Conservation (phyloP, 2,888 invertebrate species). For the Dryococelus australis region DNA sequence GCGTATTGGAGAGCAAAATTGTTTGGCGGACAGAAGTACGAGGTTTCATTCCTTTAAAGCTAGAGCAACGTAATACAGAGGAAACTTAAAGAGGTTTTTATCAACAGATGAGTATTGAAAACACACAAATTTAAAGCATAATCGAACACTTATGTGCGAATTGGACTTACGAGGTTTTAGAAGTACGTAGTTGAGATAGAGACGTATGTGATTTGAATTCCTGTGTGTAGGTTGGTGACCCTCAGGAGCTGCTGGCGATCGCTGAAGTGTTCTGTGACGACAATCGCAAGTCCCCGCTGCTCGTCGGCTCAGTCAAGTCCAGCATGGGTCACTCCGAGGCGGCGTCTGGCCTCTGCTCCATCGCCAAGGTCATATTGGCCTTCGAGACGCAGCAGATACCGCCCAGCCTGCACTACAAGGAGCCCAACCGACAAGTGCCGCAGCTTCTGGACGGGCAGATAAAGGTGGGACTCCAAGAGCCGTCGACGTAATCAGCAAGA, state of each 20-base stretch:
- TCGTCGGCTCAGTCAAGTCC: conserved; percentile 89
- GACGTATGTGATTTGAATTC: neutral
- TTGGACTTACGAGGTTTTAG: too few species aligned
- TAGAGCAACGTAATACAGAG: too few species aligned
- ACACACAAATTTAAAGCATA: too few species aligned
- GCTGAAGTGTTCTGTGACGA: conserved; percentile 64
- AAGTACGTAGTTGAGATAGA: too few species aligned
- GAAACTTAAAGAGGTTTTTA: too few species aligned
- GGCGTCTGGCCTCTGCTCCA: conserved; percentile 71
- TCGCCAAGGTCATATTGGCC: conserved; percentile 65
- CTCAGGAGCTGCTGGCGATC: conserved; percentile 70
- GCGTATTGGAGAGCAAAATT: too few species aligned
- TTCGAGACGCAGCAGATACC: conserved; percentile 64
- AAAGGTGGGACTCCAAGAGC: conserved; percentile 41
- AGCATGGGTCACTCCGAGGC: conserved; percentile 95
- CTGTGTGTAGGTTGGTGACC: conserved; percentile 62
- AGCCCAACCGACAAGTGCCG: conserved; percentile 54
- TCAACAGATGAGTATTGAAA: too few species aligned
- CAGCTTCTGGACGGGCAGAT: conserved; percentile 59
- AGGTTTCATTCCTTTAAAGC: too few species aligned
- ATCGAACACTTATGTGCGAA: too few species aligned
- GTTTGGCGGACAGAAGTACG: too few species aligned
- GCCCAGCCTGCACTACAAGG: conserved; percentile 63
- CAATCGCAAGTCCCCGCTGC: conserved; percentile 64
- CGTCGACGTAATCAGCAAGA: too few species aligned